These are phyloP conservation scores for Strix aluco DNA, from an alignment of 2,113 vertebrate genomes.

Conservation along the genomic window DNA sequence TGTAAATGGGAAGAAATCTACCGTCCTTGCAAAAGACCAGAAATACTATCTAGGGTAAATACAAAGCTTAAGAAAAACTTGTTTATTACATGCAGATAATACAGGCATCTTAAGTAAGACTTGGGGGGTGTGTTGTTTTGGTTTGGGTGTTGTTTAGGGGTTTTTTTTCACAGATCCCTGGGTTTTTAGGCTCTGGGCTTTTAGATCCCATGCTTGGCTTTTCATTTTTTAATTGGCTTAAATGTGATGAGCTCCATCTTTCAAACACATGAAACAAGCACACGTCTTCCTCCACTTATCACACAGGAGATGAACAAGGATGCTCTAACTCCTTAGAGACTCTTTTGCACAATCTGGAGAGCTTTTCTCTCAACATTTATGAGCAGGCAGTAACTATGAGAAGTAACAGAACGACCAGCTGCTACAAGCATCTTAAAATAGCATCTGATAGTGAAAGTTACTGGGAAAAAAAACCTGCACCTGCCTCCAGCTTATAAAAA, in stretches of 20 bases:
- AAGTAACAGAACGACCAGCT: not conserved
- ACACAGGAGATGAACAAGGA: not conserved
- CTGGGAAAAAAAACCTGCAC: constrained; percentile 24
- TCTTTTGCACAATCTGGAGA: not conserved
- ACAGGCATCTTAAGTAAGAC: not conserved
- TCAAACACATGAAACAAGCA: not conserved
- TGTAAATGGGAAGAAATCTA: not conserved
- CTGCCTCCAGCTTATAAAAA: constrained; percentile 39
- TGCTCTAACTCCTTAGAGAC: not conserved
- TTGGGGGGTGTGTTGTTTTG: not conserved
- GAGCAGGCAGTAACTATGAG: not conserved
- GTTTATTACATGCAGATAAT: not conserved
- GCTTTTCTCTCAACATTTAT: constrained; percentile 1
- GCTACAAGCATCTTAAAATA: constrained; percentile 41
- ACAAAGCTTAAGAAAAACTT: not conserved
- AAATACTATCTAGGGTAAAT: not conserved
- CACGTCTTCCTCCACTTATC: not conserved
- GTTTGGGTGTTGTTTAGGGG: not conserved
- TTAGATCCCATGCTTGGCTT: not conserved
- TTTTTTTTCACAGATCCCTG: not conserved
- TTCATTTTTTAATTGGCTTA: not conserved
- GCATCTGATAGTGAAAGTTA: constrained; percentile 39
- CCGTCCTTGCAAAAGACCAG: not conserved
- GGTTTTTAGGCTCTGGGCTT: not conserved
- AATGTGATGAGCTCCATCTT: not conserved